Evolutionary conservation across 2,888 invertebrate genomes (phyloP).

Genomic region (Rhimphoctona megacephalus): DNA sequence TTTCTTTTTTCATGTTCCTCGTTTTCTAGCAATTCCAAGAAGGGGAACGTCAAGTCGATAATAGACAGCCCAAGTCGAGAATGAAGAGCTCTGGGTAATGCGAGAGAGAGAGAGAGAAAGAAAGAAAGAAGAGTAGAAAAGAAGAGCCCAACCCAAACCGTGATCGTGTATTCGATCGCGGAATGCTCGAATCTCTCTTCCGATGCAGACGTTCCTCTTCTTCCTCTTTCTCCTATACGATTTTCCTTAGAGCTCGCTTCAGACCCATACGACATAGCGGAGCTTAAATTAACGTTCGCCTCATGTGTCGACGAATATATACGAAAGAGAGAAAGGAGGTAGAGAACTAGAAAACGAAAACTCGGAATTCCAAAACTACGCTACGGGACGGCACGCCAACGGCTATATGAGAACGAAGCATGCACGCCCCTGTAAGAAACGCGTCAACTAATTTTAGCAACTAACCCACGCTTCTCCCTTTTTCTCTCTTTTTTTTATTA

Average conservation of each 20-base stretch:
- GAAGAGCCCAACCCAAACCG: slow-evolving; percentile 65
- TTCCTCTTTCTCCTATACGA: slow-evolving; percentile 14
- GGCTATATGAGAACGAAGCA: slow-evolving; percentile 44
- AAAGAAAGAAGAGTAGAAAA: background rate
- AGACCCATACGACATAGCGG: slow-evolving; percentile 4
- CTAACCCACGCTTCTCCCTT: slow-evolving; percentile 49
- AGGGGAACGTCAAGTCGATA: slow-evolving; percentile 23
- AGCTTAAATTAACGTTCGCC: slow-evolving; percentile 14
- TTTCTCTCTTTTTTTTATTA: slow-evolving; percentile 11
- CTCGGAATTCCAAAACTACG: slow-evolving; percentile 62
- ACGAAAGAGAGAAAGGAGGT: background rate
- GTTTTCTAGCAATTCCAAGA: slow-evolving; percentile 27
- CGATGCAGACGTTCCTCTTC: slow-evolving; percentile 49
- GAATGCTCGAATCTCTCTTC: slow-evolving; percentile 60
- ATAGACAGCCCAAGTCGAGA: slow-evolving; percentile 38
- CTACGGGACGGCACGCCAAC: slow-evolving; percentile 40
- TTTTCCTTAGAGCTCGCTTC: slow-evolving; percentile 14
- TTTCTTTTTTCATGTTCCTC: slow-evolving; percentile 2
- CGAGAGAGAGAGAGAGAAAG: slow-evolving; percentile 21
- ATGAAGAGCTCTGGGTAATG: slow-evolving; percentile 38
- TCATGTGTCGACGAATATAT: slow-evolving; percentile 5
- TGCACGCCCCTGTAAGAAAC: slow-evolving; percentile 63
- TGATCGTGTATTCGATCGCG: slow-evolving; percentile 63
- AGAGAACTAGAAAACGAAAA: slow-evolving; percentile 56
- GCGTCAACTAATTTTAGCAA: slow-evolving; percentile 68